Evolutionary conservation across 2,888 invertebrate genomes (phyloP), one percentile per base, ranked within the genome.

Genomic region (Tigriopus californicus): DNA sequence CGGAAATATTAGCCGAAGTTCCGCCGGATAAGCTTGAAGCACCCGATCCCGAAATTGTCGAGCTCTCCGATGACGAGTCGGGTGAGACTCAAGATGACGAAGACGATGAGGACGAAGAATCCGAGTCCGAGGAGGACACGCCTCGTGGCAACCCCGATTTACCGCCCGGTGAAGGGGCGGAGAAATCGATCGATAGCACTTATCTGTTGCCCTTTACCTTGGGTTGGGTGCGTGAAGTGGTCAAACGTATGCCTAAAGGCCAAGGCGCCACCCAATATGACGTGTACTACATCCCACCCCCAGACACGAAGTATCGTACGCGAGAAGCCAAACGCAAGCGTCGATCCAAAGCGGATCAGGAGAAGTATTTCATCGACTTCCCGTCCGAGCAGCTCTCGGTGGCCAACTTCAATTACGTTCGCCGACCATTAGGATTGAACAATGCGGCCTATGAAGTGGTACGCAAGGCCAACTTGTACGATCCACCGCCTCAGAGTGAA

Each of bases 361-460:
- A 25, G 5, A 24, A 42, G 6, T 41, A 59, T 22, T 59, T 59
- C 41, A 52, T 52, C 13, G 59, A 59, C 15, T 52, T 59, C 41
- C 51, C 51, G 1, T 15, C 33, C 15, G 12, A 25, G 5, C n/a
- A 24, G 4, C 51, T 59, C n/a, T 33, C 41, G 2, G 44, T 52
- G n/a, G 42, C 15, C 13, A 59, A 59, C 22, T 59, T 59, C 41
- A 52, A 22, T 13, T 59, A 52, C 25, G 59, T 59, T 1, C 20
- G 52, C 1, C 40, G 52, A 2, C 59, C 59, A 8, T 42, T 59
- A 4, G 59, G 51, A 12, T 52, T 59, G 22, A 44, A 59, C 2
- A 59, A 59, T 40, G 51, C 25, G 12, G 52, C 52, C 8, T 59
- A 59, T 41, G 59, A 59, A 52, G 52, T 59, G 22, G 59, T 59